These are phyloP conservation scores for Sialis fuliginosa DNA, from an alignment of 2,888 invertebrate species.

Conservation along the genomic window DNA sequence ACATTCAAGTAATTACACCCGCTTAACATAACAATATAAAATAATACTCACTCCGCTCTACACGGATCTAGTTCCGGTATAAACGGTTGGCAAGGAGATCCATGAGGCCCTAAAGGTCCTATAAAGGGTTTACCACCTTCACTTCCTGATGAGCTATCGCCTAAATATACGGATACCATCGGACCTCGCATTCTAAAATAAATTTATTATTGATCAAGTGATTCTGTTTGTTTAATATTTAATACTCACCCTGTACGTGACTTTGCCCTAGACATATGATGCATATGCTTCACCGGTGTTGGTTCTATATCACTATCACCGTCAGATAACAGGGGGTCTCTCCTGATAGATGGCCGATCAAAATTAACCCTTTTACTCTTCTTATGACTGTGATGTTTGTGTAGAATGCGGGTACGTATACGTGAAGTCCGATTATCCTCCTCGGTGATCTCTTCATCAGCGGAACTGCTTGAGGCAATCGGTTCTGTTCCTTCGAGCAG, in stretches of 20 bases:
- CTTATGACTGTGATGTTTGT: constrained; percentile 41
- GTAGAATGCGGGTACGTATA: constrained; percentile 35
- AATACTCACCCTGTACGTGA: constrained; percentile 1
- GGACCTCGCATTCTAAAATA: constrained; percentile 13
- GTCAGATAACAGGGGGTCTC: constrained; percentile 15
- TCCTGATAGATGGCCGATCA: not conserved
- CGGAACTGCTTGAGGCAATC: constrained; percentile 28
- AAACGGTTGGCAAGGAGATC: constrained; percentile 18
- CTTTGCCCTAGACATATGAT: constrained; percentile 2
- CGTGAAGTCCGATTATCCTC: constrained; percentile 15
- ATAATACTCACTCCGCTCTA: constrained; percentile 15
- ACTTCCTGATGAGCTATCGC: constrained; percentile 26
- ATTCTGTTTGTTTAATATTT: not conserved
- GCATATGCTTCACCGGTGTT: constrained; percentile 7
- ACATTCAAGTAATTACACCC: not conserved
- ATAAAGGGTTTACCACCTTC: constrained; percentile 25
- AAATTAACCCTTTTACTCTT: constrained; percentile 14
- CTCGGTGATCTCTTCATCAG: constrained; percentile 17
- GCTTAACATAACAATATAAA: constrained; percentile 7
- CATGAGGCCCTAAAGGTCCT: constrained; percentile 17
- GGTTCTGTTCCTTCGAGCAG: constrained; percentile 31
- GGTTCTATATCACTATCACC: constrained; percentile 23
- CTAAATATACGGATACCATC: constrained; percentile 21
- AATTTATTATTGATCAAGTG: constrained; percentile 3
- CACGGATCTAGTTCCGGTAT: constrained; percentile 13